Conservation (phyloP, 1,140 invertebrate genomes). For the Lethrus apterus region DNA sequence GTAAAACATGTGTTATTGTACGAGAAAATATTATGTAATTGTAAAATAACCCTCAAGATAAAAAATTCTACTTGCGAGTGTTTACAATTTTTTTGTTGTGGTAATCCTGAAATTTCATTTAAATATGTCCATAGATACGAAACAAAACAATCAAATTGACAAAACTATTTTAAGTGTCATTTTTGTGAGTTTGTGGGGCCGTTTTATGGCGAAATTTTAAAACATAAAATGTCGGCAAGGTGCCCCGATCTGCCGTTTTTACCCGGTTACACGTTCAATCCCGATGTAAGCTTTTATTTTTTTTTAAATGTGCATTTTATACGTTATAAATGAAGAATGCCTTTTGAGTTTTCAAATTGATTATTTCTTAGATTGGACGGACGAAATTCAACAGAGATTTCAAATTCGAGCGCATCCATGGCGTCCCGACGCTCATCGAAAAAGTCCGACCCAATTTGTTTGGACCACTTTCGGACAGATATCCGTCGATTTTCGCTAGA, state of each 20-base stretch:
- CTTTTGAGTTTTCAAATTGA: neutral
- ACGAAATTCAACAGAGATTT: conserved; percentile 49
- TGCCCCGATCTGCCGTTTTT: conserved; percentile 42
- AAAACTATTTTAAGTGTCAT: no score
- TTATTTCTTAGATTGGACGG: conserved; percentile 45
- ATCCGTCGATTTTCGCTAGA: conserved; percentile 57
- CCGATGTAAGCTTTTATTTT: conserved; percentile 41
- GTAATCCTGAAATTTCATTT: no score
- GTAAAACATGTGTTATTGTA: no score
- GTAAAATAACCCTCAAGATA: no score
- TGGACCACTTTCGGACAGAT: conserved; percentile 35
- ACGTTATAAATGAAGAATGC: neutral
- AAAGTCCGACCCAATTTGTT: conserved; percentile 41
- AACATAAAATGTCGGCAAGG: no score
- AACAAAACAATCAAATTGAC: no score
- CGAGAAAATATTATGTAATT: no score
- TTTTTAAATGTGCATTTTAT: conserved; percentile 3
- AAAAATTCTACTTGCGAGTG: no score
- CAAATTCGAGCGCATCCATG: conserved; percentile 46
- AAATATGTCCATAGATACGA: no score
- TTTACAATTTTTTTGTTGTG: no score
- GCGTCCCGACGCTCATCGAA: conserved; percentile 47
- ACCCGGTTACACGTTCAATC: conserved; percentile 46
- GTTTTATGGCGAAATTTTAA: no score
- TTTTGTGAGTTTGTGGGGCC: no score